These are phyloP conservation scores for Capromys pilorides DNA, from an alignment of 2,797 vertebrate genomes.

Conservation along the genomic window DNA sequence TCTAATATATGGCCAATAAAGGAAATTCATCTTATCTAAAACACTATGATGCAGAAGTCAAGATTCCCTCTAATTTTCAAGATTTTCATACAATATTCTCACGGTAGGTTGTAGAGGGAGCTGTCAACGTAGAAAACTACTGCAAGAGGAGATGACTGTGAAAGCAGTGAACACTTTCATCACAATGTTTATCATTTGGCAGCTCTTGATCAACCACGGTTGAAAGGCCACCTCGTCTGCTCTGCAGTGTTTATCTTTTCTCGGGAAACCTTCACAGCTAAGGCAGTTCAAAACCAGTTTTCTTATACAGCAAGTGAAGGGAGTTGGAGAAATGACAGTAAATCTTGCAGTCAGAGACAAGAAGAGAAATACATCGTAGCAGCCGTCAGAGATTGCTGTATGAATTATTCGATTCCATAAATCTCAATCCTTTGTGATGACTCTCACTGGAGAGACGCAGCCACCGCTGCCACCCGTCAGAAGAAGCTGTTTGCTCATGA, in stretches of 20 bases:
- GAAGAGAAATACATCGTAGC: conserved; percentile 52
- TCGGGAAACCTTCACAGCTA: conserved; percentile 12
- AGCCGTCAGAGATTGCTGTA: conserved; percentile 40
- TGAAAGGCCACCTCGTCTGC: neutral
- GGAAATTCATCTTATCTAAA: neutral
- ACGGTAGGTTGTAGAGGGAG: neutral
- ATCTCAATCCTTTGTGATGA: conserved; percentile 58
- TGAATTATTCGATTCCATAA: conserved; percentile 72
- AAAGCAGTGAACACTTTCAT: conserved; percentile 11
- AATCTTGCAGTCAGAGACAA: conserved; percentile 55
- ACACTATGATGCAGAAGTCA: neutral
- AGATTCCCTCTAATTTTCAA: neutral
- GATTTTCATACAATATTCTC: conserved; percentile 7
- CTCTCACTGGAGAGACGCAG: conserved; percentile 38
- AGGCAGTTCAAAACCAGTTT: conserved; percentile 34
- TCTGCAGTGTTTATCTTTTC: conserved; percentile 33
- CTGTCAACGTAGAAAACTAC: conserved; percentile 6
- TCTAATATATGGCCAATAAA: neutral
- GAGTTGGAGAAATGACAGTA: conserved; percentile 51
- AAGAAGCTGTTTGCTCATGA: conserved; percentile 65
- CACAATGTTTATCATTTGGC: neutral
- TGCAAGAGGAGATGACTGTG: neutral
- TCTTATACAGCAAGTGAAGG: conserved; percentile 56
- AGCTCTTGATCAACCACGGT: neutral
- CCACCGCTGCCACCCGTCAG: conserved; percentile 58